phyloP scores from a whole-genome alignment of 1,140 invertebrate genomes.

The Polyergus mexicanus region DNA sequence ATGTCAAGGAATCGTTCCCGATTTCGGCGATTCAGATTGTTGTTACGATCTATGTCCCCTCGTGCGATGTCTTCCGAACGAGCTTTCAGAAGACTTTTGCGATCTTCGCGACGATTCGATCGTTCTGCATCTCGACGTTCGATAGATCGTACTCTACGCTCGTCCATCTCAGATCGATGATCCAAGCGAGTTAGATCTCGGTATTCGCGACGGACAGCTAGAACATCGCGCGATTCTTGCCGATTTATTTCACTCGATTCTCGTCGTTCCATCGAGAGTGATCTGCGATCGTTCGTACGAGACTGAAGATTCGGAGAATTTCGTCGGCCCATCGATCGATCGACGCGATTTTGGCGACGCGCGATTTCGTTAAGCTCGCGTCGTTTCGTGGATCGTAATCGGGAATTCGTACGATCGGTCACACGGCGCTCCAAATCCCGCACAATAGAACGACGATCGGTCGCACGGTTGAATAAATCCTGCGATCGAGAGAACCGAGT shows the following conservation, averaged over 20 bases:
- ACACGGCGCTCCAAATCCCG: neutral
- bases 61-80: neutral
- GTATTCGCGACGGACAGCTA: neutral
- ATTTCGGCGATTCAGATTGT: conserved; percentile 40
- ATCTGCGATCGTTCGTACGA: neutral
- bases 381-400: conserved; percentile 14
- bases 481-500: conserved; percentile 19
- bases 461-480: neutral
- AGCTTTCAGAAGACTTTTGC: neutral
- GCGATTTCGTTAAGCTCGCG: neutral
- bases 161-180: conserved; percentile 24
- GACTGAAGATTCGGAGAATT: conserved; percentile 5
- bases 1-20: neutral
- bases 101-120: conserved; percentile 28
- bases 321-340: neutral
- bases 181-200: conserved; percentile 29
- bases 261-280: conserved; percentile 20
- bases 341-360: neutral
- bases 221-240: conserved; percentile 5
- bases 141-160: conserved; percentile 16
- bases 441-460: neutral
- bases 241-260: neutral
- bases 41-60: conserved; percentile 20
- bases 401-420: neutral
- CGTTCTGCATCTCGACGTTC: conserved; percentile 39